Conservation (phyloP, 2,113 vertebrate species). For the Gopherus flavomarginatus region DNA sequence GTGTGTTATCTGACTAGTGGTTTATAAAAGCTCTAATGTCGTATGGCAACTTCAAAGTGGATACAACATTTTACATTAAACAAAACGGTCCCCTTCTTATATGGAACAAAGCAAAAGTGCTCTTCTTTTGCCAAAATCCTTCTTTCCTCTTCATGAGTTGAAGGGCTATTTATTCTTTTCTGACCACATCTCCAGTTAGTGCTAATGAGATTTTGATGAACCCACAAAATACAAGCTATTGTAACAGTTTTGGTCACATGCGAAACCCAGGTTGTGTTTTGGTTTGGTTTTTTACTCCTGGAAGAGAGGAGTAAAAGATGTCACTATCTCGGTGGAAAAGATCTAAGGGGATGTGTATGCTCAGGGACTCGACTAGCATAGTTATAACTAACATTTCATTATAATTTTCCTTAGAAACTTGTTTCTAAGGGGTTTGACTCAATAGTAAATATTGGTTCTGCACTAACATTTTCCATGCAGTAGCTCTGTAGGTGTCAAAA, state of each 20-base stretch:
- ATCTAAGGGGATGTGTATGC: conserved; percentile 65
- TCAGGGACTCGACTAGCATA: conserved; percentile 60
- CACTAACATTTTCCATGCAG: background rate
- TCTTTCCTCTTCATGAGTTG: background rate
- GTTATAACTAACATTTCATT: conserved; percentile 77
- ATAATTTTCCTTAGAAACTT: conserved; percentile 71
- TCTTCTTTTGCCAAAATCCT: conserved; percentile 1
- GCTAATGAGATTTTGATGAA: conserved; percentile 17
- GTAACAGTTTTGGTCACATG: conserved; percentile 7
- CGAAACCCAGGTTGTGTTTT: background rate
- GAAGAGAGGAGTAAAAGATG: conserved; percentile 57
- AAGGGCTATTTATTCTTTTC: background rate
- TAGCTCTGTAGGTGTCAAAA: background rate
- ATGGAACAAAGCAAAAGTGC: too few relatives aligned
- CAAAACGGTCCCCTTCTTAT: background rate
- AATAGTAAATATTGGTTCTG: background rate
- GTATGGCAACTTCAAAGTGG: background rate
- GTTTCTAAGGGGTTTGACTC: conserved; percentile 60
- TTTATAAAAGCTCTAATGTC: background rate
- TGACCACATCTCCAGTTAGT: conserved; percentile 30
- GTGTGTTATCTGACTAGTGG: background rate
- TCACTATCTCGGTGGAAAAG: conserved; percentile 62
- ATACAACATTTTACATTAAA: background rate
- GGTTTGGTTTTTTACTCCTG: conserved; percentile 13
- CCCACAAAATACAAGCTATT: conserved; percentile 32